Conservation (phyloP, 2,888 invertebrate genomes). For the Aleiodes alternator region DNA sequence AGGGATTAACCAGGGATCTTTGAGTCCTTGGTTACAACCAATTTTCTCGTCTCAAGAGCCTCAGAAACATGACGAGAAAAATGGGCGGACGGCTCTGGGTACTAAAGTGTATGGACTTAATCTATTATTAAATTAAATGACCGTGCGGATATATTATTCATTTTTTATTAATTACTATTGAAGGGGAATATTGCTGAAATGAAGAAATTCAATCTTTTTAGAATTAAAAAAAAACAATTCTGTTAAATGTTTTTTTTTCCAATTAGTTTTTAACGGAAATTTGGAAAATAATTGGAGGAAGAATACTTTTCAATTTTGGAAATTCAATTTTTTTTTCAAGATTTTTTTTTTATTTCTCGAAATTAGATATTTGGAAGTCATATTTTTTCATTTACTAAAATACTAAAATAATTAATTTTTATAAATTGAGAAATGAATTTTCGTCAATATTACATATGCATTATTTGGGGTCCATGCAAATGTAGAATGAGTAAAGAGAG, state of each 20-base stretch:
- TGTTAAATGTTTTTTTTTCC: too few species aligned
- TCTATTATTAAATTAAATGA: conserved; percentile 45
- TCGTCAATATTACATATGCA: conserved; percentile 4
- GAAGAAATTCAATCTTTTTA: too few species aligned
- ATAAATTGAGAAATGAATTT: conserved; percentile 8
- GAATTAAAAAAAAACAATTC: too few species aligned
- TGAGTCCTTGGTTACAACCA: conserved; percentile 36
- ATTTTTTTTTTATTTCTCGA: too few species aligned
- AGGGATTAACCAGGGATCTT: conserved; percentile 59
- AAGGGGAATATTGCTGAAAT: neutral
- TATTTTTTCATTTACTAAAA: too few species aligned
- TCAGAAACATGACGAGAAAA: conserved; percentile 49
- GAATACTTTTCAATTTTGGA: too few species aligned
- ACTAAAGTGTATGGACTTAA: conserved; percentile 41
- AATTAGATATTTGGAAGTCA: too few species aligned
- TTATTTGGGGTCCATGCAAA: neutral
- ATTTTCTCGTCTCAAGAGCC: conserved; percentile 61
- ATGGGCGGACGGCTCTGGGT: conserved; percentile 46
- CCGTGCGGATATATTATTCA: neutral
- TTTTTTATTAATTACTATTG: neutral
- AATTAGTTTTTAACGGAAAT: too few species aligned
- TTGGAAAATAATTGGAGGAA: too few species aligned
- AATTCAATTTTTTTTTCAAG: too few species aligned
- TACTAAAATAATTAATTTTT: neutral
- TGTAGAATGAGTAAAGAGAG: neutral